A percentile compares a stretch with the other conserved stretches of the same genome.
Conservation (phyloP, 2,888 invertebrate species). For the Dasysyrphus tricinctus region DNA sequence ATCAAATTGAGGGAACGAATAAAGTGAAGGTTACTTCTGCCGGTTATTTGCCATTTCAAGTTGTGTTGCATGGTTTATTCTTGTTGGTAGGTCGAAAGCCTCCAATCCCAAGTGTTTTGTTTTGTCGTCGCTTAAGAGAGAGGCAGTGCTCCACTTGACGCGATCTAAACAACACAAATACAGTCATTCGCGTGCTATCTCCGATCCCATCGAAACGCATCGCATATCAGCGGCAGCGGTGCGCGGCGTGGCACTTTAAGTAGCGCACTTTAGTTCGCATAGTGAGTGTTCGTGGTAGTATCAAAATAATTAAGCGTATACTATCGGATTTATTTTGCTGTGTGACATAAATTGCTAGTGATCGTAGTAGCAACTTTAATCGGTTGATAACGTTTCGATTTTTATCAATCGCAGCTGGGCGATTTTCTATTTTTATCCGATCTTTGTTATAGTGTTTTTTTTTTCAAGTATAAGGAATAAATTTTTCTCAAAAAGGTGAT, state of each 20-base stretch:
- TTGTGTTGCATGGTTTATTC: background rate
- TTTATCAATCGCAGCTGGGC: slow-evolving; percentile 26
- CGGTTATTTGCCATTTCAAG: background rate
- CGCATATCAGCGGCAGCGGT: slow-evolving; percentile 1
- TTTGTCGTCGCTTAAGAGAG: slow-evolving; percentile 35
- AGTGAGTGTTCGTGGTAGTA: slow-evolving; percentile 16
- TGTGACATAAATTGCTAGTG: background rate
- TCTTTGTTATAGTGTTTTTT: background rate
- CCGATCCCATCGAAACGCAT: slow-evolving; percentile 49
- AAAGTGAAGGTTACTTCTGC: slow-evolving; percentile 10
- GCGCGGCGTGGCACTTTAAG: slow-evolving; percentile 27
- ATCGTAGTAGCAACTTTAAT: slow-evolving; percentile 17
- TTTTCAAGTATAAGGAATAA: background rate
- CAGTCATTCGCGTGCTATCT: slow-evolving; percentile 50
- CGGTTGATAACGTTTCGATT: slow-evolving; percentile 16
- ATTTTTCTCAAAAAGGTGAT: slow-evolving; percentile 45
- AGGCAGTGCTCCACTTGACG: slow-evolving; percentile 48
- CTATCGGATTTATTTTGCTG: slow-evolving; percentile 9
- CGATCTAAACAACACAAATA: slow-evolving; percentile 52
- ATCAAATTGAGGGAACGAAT: background rate
- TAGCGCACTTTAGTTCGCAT: slow-evolving; percentile 16
- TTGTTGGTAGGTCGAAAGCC: slow-evolving; percentile 16
- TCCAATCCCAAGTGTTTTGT: slow-evolving; percentile 6
- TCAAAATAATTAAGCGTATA: slow-evolving; percentile 11
- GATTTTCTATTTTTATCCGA: background rate